These are phyloP conservation scores for Agelaius tricolor DNA, from an alignment of 2,113 vertebrate genomes.

Conservation along the genomic window DNA sequence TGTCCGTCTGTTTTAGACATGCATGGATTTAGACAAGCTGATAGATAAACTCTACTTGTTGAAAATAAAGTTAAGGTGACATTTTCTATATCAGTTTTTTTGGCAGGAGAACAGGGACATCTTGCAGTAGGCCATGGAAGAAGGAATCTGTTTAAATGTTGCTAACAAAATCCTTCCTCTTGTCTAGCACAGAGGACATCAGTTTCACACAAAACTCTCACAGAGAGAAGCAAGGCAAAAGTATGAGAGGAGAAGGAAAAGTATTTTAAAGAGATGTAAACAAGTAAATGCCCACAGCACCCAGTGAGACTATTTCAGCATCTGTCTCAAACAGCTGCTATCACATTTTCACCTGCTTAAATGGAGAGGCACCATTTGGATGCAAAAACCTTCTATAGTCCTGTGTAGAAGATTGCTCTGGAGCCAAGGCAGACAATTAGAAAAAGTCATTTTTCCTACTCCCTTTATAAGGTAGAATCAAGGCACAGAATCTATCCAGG, in stretches of 20 bases:
- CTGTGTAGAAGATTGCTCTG: neutral
- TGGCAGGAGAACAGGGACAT: neutral
- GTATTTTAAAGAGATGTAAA: neutral
- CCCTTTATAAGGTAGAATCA: neutral
- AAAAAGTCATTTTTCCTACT: neutral
- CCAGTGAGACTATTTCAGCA: neutral
- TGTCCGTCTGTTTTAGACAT: neutral
- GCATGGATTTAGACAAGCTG: neutral
- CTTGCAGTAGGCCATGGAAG: neutral
- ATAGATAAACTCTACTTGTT: neutral
- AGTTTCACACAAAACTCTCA: neutral
- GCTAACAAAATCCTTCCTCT: neutral
- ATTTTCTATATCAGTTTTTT: neutral
- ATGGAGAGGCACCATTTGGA: neutral
- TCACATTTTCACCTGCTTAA: neutral
- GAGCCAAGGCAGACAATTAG: neutral
- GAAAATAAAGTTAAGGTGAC: conserved; percentile 4
- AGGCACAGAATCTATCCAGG: neutral
- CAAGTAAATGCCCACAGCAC: neutral
- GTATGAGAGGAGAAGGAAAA: neutral
- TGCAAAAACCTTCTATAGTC: neutral
- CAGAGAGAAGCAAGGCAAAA: neutral
- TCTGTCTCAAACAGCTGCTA: neutral
- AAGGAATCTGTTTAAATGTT: neutral
- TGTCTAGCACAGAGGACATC: neutral